Evolutionary conservation across 2,113 vertebrate species (phyloP).

Genomic region (Cranoglanis bouderius): DNA sequence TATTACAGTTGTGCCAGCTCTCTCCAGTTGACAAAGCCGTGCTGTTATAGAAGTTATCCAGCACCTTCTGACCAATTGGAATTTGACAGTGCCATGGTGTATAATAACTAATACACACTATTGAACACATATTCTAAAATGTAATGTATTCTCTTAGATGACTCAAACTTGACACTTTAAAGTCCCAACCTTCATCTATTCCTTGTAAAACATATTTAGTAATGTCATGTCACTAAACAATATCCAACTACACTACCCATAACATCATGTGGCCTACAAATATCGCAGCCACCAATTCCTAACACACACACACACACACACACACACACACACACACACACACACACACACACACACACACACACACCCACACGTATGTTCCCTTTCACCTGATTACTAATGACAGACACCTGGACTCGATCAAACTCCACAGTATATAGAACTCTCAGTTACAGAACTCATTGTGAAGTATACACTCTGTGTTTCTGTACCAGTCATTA

Average conservation of each 20-base stretch:
- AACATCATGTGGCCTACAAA: neutral
- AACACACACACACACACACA: too few species aligned
- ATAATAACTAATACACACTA: neutral
- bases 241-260: neutral
- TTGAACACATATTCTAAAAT: neutral
- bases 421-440: neutral
- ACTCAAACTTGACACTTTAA: neutral
- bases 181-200: neutral
- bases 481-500: neutral
- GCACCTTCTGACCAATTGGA: neutral
- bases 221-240: neutral
- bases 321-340: too few species aligned
- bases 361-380: too few species aligned
- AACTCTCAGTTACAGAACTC: neutral
- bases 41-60: neutral
- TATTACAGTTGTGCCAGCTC: neutral
- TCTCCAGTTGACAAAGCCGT: neutral
- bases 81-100: neutral
- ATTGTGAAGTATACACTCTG: neutral
- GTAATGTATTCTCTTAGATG: neutral
- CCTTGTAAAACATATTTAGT: neutral
- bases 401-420: neutral
- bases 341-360: too few species aligned
- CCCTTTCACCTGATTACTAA: neutral
- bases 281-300: neutral